phyloP scores from a whole-genome alignment of 92 coral and sea anemone genomes.

The Ricordea florida region DNA sequence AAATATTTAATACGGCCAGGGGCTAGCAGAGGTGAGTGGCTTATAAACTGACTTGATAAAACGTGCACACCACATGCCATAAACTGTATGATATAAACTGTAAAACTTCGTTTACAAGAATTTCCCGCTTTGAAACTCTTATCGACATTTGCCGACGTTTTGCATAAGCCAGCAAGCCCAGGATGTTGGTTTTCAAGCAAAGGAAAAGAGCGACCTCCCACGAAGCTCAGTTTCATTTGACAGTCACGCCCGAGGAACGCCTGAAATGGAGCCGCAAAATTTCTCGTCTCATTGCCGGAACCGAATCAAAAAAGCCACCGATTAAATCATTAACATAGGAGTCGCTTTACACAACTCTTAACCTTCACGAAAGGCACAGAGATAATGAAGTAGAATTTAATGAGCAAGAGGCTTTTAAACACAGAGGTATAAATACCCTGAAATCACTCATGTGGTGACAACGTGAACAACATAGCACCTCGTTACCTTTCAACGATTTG shows the following conservation, averaged over 20 bases:
- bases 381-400: conserved; percentile 16
- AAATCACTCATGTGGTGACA: conserved; percentile 2
- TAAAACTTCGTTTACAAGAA: too few relatives aligned
- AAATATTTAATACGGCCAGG: too few relatives aligned
- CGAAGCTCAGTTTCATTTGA: neutral
- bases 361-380: conserved; percentile 27
- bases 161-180: conserved; percentile 9
- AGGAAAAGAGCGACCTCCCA: neutral
- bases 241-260: neutral
- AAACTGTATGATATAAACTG: too few relatives aligned
- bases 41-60: too few relatives aligned
- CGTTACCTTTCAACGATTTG: neutral
- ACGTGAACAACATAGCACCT: neutral
- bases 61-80: too few relatives aligned
- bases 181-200: conserved; percentile 23
- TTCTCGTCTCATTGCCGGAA: conserved; percentile 27
- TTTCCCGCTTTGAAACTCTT: conserved; percentile 23
- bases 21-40: too few relatives aligned
- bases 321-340: conserved; percentile 18
- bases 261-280: conserved; percentile 15
- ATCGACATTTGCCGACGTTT: too few relatives aligned
- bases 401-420: conserved; percentile 34
- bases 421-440: neutral
- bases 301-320: conserved; percentile 33
- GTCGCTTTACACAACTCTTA: conserved; percentile 9